phyloP scores from a whole-genome alignment of 2,113 vertebrate genomes.

The Orthochromis indermauri region DNA sequence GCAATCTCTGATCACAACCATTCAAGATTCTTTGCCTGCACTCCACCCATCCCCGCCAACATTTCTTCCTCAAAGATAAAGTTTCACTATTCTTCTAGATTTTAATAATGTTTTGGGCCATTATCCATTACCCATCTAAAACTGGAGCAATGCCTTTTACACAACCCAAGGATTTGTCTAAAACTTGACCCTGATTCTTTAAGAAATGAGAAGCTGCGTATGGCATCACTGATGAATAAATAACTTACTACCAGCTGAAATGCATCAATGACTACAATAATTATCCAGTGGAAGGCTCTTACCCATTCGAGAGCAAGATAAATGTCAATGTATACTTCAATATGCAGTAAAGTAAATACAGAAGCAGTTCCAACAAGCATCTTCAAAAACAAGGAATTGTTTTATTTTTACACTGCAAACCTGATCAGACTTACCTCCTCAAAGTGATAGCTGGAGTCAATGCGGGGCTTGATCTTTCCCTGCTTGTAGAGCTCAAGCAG shows the following conservation, averaged over 20 bases:
- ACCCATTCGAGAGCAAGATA: accelerated
- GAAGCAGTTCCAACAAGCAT: background rate
- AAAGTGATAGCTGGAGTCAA: conserved; percentile 89
- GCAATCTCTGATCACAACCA: background rate
- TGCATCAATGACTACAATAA: accelerated
- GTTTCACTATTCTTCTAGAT: accelerated
- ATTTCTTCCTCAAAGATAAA: background rate
- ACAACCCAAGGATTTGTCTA: background rate
- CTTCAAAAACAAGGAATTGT: background rate
- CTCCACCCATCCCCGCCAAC: background rate
- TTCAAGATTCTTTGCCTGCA: background rate
- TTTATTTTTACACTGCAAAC: background rate
- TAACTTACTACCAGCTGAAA: background rate
- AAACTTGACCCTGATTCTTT: accelerated
- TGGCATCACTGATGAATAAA: background rate
- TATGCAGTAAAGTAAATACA: background rate
- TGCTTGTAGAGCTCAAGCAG: conserved; percentile 81
- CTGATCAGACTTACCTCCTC: conserved; percentile 75
- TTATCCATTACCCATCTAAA: background rate
- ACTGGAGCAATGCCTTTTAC: background rate
- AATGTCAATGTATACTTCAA: background rate
- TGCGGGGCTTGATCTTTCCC: conserved; percentile 85
- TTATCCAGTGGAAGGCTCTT: background rate
- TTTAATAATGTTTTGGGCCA: background rate
- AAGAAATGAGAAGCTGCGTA: background rate